A percentile compares a stretch with the other conserved stretches of the same genome.
Conservation (phyloP, 2,113 vertebrate species). For the Ardeotis arabs region DNA sequence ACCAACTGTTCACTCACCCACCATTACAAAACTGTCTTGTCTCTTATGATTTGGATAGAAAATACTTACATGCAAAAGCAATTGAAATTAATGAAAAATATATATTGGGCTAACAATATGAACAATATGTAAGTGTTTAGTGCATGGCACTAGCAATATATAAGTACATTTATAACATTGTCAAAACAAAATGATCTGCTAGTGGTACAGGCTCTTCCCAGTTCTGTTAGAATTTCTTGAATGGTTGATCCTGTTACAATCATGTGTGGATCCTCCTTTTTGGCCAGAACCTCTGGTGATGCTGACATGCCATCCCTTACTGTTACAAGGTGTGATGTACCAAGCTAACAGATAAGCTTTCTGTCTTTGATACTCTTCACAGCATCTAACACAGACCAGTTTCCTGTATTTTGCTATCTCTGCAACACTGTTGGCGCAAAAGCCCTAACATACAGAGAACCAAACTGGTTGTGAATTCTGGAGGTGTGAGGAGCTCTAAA, state of each 20-base stretch:
- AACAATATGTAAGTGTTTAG: not conserved
- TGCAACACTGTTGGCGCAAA: accelerated
- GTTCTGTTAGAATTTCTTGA: not conserved
- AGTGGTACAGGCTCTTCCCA: not conserved
- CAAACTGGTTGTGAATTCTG: not conserved
- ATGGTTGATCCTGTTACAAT: accelerated
- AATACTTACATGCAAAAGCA: not conserved
- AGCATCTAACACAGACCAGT: not conserved
- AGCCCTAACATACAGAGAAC: not conserved
- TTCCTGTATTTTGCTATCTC: not conserved
- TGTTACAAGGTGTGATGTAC: not conserved
- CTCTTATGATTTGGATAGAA: not conserved
- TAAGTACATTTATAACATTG: not conserved
- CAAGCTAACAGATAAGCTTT: not conserved
- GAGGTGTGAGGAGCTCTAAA: not conserved
- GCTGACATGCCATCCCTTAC: not conserved
- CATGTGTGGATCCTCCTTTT: not conserved
- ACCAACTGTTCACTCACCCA: not conserved
- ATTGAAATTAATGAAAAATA: not conserved
- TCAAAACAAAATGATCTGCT: not conserved
- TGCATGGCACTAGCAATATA: not conserved
- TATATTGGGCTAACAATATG: not conserved
- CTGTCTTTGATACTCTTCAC: not conserved
- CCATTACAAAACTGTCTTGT: not conserved
- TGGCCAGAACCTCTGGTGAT: not conserved